phyloP scores from a whole-genome alignment of 2,888 invertebrate genomes.

The Platycheirus rosarum region DNA sequence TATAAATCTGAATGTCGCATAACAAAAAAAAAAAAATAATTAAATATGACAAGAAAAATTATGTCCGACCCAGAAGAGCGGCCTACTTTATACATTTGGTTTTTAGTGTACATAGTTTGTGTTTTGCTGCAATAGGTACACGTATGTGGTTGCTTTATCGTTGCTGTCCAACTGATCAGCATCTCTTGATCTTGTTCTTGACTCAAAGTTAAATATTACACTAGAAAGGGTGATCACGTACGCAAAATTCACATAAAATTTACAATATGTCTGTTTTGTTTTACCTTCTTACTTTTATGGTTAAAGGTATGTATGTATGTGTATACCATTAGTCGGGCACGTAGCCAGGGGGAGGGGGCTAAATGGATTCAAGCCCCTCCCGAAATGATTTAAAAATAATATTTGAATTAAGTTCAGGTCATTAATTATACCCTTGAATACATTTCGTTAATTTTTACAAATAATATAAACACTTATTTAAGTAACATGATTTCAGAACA shows the following conservation, averaged over 20 bases:
- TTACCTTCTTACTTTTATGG: slow-evolving; percentile 70
- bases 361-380: too few species aligned
- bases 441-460: too few species aligned
- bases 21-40: slow-evolving; percentile 59
- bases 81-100: slow-evolving; percentile 64
- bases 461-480: too few species aligned
- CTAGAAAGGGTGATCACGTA: slow-evolving; percentile 82
- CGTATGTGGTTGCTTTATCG: slow-evolving; percentile 4
- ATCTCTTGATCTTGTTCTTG: slow-evolving; percentile 72
- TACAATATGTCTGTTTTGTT: slow-evolving; percentile 73
- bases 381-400: too few species aligned
- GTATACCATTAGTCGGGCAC: too few species aligned
- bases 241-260: slow-evolving; percentile 75
- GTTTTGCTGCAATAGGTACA: not conserved
- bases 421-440: too few species aligned
- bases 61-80: slow-evolving; percentile 63
- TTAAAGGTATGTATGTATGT: too few species aligned
- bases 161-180: slow-evolving; percentile 57
- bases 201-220: slow-evolving; percentile 79
- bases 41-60: slow-evolving; percentile 70
- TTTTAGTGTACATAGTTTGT: not conserved
- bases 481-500: too few species aligned
- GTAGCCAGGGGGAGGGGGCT: too few species aligned
- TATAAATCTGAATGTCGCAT: slow-evolving; percentile 69
- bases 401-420: too few species aligned